A percentile compares a stretch with the other conserved stretches of the same genome.
Evolutionary conservation across 2,113 vertebrate genomes (phyloP).

Genomic region (Corythornis cristatus): DNA sequence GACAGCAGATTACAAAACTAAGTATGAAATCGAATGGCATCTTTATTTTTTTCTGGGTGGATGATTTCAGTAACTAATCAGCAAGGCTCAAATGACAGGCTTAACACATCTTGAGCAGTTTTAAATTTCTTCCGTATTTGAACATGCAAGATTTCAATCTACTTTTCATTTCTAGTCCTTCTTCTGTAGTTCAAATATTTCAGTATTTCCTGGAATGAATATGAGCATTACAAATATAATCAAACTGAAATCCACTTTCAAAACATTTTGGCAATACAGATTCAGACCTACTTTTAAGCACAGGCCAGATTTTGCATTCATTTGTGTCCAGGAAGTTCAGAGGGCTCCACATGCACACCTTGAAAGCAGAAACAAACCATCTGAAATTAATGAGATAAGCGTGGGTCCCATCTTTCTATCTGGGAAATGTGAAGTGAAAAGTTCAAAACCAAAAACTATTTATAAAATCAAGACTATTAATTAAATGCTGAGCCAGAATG

Average conservation of each 20-base stretch:
- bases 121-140: background rate
- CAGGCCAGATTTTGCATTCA: conserved; percentile 19
- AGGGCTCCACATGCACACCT: background rate
- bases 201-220: conserved; percentile 45
- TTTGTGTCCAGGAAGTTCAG: conserved; percentile 37
- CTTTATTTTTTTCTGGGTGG: background rate
- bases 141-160: background rate
- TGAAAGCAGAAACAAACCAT: conserved; percentile 57
- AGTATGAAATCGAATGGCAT: background rate
- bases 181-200: conserved; percentile 39
- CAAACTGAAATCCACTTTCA: conserved; percentile 35
- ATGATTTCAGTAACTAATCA: background rate
- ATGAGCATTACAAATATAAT: conserved; percentile 37
- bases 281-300: conserved; percentile 10
- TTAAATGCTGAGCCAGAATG: conserved; percentile 54
- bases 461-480: conserved; percentile 49
- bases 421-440: conserved; percentile 57
- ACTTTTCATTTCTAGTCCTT: background rate
- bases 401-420: conserved; percentile 36
- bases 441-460: conserved; percentile 42
- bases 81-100: background rate
- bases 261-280: background rate
- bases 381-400: conserved; percentile 50
- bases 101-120: background rate
- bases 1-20: conserved; percentile 12